These are phyloP conservation scores for Nematolebias whitei DNA, from an alignment of 2,113 vertebrate genomes.

Conservation along the genomic window DNA sequence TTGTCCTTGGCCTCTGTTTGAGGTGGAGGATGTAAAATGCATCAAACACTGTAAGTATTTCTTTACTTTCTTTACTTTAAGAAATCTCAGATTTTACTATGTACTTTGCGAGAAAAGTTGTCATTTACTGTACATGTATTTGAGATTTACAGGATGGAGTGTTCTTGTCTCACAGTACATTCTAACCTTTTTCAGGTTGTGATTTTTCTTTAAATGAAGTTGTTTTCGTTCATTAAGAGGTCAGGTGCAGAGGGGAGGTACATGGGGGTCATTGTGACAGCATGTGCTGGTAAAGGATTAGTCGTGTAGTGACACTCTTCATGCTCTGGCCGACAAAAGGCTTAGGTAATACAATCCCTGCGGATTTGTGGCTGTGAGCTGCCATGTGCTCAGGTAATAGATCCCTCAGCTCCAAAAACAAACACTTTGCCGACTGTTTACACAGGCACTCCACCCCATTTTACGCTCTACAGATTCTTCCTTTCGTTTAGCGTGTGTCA, in stretches of 20 bases:
- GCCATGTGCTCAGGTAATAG: conserved; percentile 70
- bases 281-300: conserved; percentile 53
- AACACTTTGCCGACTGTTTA: conserved; percentile 61
- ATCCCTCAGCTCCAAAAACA: conserved; percentile 50
- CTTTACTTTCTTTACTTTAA: conserved; percentile 16
- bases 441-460: conserved; percentile 33
- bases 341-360: conserved; percentile 63
- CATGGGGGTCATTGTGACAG: conserved; percentile 21
- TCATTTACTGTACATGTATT: conserved; percentile 12
- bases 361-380: conserved; percentile 61
- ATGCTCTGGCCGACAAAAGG: conserved; percentile 40
- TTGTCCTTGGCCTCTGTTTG: conserved; percentile 21
- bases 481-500: conserved; percentile 13
- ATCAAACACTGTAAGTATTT: conserved; percentile 62
- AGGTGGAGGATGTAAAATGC: conserved; percentile 63
- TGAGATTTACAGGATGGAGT: background rate
- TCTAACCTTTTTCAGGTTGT: conserved; percentile 1
- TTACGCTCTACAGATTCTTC: conserved; percentile 16
- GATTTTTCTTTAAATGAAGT: background rate
- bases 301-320: conserved; percentile 46
- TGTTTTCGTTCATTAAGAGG: conserved; percentile 10
- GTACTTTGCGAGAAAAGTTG: background rate
- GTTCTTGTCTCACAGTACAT: conserved; percentile 7
- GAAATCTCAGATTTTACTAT: conserved; percentile 1
- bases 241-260: background rate